Base-by-base conservation (phyloP, 2,113 vertebrate genomes). In the Rutilus rutilus region DNA sequence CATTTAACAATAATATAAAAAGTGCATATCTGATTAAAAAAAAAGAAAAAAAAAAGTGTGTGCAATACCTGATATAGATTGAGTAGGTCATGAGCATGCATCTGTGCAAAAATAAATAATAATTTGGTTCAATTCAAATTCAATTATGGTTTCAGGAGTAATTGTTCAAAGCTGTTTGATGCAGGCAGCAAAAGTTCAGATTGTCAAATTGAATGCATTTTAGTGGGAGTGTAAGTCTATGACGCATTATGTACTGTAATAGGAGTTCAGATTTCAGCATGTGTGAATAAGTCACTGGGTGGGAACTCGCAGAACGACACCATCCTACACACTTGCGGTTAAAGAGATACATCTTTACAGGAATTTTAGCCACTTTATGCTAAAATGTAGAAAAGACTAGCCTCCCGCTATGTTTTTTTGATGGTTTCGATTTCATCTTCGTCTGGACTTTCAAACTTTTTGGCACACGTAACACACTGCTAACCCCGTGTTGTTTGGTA, bases 291-390 rank as follows among this genome's bases (percentile, higher is more conserved):
- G 85, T 82, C 77, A 86, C 82, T 77, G 62, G 82, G 82, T 86
- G 82, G 85, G 88, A 89, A 87, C 62, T 73, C 15, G 12, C 82
- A 78, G 50, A 59, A 54, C 15, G n/a, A 83, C 71, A 82, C 52
- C 85, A 82, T 84, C 85, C 88, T 80, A 89, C 85, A 81, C 88
- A 85, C 50, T 54, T 88, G 87, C 3, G 85, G 87, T 84, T 45
- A 33, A 64, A 87, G 10, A 83, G 5, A 17, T 21, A 60, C 60
- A 74, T 65, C 25, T 79, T 89, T 89, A 87, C 88, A 87, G 85
- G 85, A 89, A 89, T 75, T 69, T 64, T 27, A 80, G 57, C 7
- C 47, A 42, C 50, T 82, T 4, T 33, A 76, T 47, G 5, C 36
- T 23, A 15, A 69, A 82, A 50, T 36, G 42, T 11, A 27, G 62